These are phyloP conservation scores for Festucalex cinctus DNA, from an alignment of 2,113 vertebrate genomes.

Conservation along the genomic window DNA sequence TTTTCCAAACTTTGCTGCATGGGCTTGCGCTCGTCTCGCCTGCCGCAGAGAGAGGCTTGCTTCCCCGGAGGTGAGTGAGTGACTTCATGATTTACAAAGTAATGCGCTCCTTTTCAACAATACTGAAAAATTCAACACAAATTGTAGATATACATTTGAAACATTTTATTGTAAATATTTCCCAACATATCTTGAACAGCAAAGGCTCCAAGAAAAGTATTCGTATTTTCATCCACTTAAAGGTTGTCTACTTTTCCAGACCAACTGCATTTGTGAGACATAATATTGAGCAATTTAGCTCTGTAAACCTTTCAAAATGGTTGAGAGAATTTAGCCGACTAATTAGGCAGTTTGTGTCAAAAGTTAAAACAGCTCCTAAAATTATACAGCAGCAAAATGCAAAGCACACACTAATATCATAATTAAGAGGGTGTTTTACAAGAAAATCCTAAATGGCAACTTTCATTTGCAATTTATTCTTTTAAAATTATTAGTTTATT, in stretches of 20 bases:
- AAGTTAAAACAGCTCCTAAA: background rate
- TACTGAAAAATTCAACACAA: background rate
- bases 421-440: background rate
- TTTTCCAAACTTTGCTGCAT: conserved; percentile 60
- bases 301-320: background rate
- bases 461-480: background rate
- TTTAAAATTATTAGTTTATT: background rate
- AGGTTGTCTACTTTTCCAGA: background rate
- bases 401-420: background rate
- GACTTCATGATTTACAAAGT: conserved; percentile 57
- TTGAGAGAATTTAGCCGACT: background rate
- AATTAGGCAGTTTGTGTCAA: background rate
- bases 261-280: background rate
- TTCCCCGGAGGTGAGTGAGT: conserved; percentile 52
- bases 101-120: conserved; percentile 24
- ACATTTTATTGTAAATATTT: background rate
- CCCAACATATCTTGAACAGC: background rate
- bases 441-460: background rate
- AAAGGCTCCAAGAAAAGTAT: background rate
- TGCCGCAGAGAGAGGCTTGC: conserved; percentile 32
- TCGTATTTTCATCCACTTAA: background rate
- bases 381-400: background rate
- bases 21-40: conserved; percentile 5
- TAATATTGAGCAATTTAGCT: background rate
- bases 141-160: background rate